Evolutionary conservation across 2,888 invertebrate species (phyloP).

Genomic region (Penaeus monodon): DNA sequence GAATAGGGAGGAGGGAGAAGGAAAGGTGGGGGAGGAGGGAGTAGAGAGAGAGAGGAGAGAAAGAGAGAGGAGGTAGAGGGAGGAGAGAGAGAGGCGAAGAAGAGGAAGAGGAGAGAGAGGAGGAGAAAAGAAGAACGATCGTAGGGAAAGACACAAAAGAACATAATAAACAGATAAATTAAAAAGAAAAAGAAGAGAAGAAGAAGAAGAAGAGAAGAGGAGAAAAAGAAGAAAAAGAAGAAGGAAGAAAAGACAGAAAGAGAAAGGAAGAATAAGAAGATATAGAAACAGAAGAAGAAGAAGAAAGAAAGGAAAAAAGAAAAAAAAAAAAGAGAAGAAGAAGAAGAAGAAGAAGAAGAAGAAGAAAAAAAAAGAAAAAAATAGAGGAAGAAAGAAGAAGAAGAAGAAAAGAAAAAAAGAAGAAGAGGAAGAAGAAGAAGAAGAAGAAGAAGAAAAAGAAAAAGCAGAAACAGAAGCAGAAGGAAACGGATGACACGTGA

Average conservation of each 20-base stretch:
- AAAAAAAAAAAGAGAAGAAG: neutral
- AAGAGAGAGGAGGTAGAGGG: too few species aligned
- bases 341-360: neutral
- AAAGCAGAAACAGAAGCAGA: too few species aligned
- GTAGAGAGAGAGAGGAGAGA: too few species aligned
- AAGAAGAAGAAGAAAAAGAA: too few species aligned
- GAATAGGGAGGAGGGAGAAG: neutral
- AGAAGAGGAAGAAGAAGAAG: too few species aligned
- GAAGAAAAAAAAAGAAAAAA: neutral
- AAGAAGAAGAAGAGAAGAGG: too few species aligned
- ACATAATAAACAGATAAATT: too few species aligned
- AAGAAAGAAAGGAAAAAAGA: neutral
- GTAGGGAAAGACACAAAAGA: too few species aligned
- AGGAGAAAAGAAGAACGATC: neutral
- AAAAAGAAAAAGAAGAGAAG: neutral
- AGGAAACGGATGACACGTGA: too few species aligned
- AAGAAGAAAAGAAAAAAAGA: neutral
- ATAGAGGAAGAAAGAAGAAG: neutral
- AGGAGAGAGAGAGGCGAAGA: neutral
- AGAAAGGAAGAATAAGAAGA: neutral
- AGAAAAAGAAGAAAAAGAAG: neutral
- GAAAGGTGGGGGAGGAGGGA: neutral
- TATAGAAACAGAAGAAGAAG: neutral
- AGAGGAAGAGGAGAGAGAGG: neutral
- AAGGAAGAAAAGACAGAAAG: neutral